Evolutionary conservation across 2,113 vertebrate genomes (phyloP), one percentile per base, ranked within the genome.

Genomic region (Desmodus rotundus): DNA sequence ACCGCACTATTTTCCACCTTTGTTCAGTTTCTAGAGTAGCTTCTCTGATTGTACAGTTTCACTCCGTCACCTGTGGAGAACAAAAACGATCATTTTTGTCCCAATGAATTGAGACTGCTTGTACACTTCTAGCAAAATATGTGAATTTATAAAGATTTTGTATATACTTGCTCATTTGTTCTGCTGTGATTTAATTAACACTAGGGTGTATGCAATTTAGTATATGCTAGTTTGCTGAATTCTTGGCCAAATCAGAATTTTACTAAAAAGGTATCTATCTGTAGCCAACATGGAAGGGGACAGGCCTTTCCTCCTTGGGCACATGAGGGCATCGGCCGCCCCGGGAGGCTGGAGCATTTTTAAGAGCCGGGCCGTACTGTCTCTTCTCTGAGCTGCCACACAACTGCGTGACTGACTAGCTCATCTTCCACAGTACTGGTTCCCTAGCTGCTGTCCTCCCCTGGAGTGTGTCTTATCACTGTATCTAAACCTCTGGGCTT

Each of bases 101-200:
- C 52, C 61, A 76, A n/a, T 92, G 67, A 87, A 58, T 70, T 47
- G 74, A 97, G 77, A 87, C 28, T 95, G 50, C 58, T 93, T 95
- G 82, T 96, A 93, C 36, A 97, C 95, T 95, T 97, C 73, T 68
- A 87, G 50, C 26, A 41, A 93, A 93, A 61, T 68, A 83, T 81
- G 87, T 96, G 85, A 90, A 72, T 92, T 92, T 94, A 98, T 97
- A 97, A 97, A 97, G 91, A 92, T 77, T 94, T 96, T 98, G 93
- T 93, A 92, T 82, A 83, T 91, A 96, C 28, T 76, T 93, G 38
- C 52, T 56, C 54, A 77, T 89, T 82, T 33, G 70, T 97, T 82
- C 22, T 74, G 38, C 33, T 74, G 74, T 96, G 83, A 61, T 89
- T 96, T 90, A 43, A 91, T 91, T 87, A 80, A 50, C 19, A 74